A percentile compares a stretch with the other conserved stretches of the same genome.
These are phyloP conservation scores for Microtus richardsoni DNA, from an alignment of 2,113 vertebrate genomes.

Conservation along the genomic window DNA sequence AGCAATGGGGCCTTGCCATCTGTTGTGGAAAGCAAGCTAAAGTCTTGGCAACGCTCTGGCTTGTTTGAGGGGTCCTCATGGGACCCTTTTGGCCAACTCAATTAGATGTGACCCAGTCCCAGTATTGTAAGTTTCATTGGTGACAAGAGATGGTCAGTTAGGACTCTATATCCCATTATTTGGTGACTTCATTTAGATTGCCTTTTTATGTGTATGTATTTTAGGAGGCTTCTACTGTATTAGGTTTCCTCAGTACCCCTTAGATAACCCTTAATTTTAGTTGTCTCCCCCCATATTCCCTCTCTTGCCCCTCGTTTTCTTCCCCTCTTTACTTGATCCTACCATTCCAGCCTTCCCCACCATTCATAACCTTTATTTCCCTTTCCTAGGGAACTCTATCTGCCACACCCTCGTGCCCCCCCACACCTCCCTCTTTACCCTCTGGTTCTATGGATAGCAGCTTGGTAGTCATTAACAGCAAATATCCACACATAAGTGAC, in stretches of 20 bases:
- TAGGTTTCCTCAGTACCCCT: not conserved
- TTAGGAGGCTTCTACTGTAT: not conserved
- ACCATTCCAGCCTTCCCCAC: not conserved
- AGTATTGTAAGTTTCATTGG: not conserved
- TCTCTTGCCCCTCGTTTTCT: not conserved
- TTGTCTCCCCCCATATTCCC: not conserved
- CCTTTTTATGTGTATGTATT: not conserved
- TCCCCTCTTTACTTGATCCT: not conserved
- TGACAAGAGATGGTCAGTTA: not conserved
- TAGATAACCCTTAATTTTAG: not conserved
- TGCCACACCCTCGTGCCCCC: too few relatives aligned
- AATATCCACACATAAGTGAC: not conserved
- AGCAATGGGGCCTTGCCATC: not conserved
- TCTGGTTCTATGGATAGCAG: not conserved
- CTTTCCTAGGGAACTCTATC: not conserved
- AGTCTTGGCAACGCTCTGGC: not conserved
- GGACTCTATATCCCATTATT: not conserved
- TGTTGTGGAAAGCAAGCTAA: not conserved
- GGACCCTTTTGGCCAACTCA: not conserved
- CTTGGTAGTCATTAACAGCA: not conserved
- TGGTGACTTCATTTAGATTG: not conserved
- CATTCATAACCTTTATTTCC: not conserved
- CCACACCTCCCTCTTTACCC: not conserved
- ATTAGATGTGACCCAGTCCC: not conserved
- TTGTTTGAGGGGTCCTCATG: not conserved